Evolutionary conservation across 2,797 vertebrate species (phyloP), one percentile per base, ranked within the genome.

Genomic region (Sebastes diaconus): DNA sequence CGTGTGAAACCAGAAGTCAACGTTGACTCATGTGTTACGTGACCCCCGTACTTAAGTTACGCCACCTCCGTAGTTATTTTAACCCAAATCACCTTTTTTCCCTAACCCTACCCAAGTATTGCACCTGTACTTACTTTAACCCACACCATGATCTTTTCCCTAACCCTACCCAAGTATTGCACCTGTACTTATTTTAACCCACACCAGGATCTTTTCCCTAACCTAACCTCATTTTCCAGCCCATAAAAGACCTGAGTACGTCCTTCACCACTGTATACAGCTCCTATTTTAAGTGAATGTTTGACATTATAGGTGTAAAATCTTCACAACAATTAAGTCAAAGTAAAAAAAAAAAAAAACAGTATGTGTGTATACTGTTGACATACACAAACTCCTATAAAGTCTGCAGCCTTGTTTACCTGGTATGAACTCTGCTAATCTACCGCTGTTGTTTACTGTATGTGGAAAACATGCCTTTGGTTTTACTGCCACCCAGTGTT

Each of bases 401-500:
- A 63, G 64, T 24, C 34, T 34, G 11, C 12, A 8, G 14, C 25
- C 24, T 58, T 20, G 5, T 29, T 73, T 14, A 6, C 68, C 63
- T 73, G 2, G 13, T 5, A 20, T 77, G 36, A 75, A 75, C 67
- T 30, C 36, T 39, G 13, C 9, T 32, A 30, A 65, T 39, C 27
- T 63, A 10, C 18, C 68, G 24, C 10, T 6, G 8, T 16, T 18
- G 14, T 32, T 22, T 11, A 3, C 8, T 8, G 9, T 2, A 13
- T 57, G 4, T 34, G 5, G 16, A 25, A 55, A 67, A 81, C n/a
- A 69, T 82, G 4, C 7, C 72, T 84, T 89, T 85, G 75, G 59
- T 16, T 89, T 30, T 87, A 71, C 61, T 70, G 58, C 84, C 85
- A 80, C 22, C 80, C 24, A 10, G 73, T 88, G 91, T 34, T 66